Percentiles rank a stretch among this genome's conserved stretches.
These are phyloP conservation scores for Drosophila greeni DNA, from an alignment of 2,888 invertebrate species.

Conservation along the genomic window DNA sequence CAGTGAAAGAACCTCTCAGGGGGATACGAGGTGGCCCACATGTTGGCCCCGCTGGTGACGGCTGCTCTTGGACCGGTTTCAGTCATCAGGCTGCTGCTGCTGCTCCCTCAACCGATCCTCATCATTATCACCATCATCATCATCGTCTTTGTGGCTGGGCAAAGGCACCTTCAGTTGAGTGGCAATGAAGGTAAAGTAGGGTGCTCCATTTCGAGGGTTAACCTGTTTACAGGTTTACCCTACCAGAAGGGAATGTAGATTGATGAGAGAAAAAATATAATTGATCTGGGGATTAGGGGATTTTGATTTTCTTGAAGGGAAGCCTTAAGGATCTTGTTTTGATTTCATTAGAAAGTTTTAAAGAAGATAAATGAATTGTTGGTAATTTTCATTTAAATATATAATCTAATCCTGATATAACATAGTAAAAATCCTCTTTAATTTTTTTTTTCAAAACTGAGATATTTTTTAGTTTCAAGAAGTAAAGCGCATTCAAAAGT, in stretches of 20 bases:
- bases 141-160: conserved; percentile 6
- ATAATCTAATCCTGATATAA: not conserved
- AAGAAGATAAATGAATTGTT: not conserved
- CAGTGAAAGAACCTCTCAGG: conserved; percentile 35
- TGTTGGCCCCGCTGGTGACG: conserved; percentile 43
- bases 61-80: conserved; percentile 63
- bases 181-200: conserved; percentile 71
- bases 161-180: conserved; percentile 54
- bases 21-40: conserved; percentile 59
- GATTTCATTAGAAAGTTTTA: not conserved
- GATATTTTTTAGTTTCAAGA: not conserved
- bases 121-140: conserved; percentile 2
- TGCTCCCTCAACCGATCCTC: conserved; percentile 37
- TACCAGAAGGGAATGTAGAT: conserved; percentile 12
- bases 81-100: conserved; percentile 32
- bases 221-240: conserved; percentile 58
- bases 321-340: not conserved
- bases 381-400: not conserved
- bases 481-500: not conserved
- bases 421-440: too few relatives aligned
- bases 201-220: conserved; percentile 66
- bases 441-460: too few relatives aligned
- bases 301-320: not conserved
- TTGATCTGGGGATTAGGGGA: not conserved
- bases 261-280: not conserved